Evolutionary conservation across 2,113 vertebrate genomes (phyloP), one percentile per base, ranked within the genome.

Genomic region (Chaenogobius annularis): DNA sequence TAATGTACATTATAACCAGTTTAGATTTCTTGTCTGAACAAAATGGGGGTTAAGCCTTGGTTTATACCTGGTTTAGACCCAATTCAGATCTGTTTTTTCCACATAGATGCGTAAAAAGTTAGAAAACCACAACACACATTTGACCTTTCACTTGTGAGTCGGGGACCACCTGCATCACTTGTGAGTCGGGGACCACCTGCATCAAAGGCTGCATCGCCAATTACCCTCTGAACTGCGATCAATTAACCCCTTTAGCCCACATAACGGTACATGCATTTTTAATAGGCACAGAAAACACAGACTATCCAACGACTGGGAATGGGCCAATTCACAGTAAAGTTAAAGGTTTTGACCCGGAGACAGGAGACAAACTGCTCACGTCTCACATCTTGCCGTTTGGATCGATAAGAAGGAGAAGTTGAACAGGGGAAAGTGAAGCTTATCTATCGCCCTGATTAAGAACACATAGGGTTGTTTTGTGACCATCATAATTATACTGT

Each of bases 371-470:
- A 3, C 0, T 14, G 55, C 55, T 13, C 31, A 15, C 66, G 35
- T 59, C n/a, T 26, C 66, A 9, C 50, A 17, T 10, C 46, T 35
- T 63, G 69, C 55, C 13, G 58, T 59, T 65, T 19, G 64, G 67
- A 56, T 10, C 58, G 62, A 52, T 31, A 46, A 31, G 48, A 37
- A 22, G 55, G 13, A 68, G 26, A 5, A 14, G 75, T 82, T 22
- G 40, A 67, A 77, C 58, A 47, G 59, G 59, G 22, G 1, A 13
- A 62, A 50, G 22, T 14, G 37, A 77, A 83, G 73, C 74, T 81
- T 64, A 78, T 84, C 79, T 78, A 63, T 72, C 46, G 68, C 65
- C 81, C 74, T 74, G 87, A 88, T 88, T 84, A 90, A 85, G 82
- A 72, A 75, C 56, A 79, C 87, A 79, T 72, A 4, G 72, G 83